These are phyloP conservation scores for Polypterus bichir DNA, from an alignment of 2,113 vertebrate species.

Conservation along the genomic window DNA sequence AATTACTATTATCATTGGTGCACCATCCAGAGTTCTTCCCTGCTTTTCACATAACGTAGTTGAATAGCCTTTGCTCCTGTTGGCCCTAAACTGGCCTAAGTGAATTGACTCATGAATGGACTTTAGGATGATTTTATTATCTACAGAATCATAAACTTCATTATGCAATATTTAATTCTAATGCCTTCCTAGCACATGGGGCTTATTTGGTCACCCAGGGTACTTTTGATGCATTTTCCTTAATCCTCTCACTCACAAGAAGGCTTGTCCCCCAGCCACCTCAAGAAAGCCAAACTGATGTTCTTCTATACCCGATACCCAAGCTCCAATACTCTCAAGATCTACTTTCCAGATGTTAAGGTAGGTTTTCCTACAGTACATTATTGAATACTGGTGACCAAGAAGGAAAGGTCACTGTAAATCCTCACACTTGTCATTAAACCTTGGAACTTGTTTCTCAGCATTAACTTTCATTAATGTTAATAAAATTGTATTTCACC, in stretches of 20 bases:
- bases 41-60: too few relatives aligned
- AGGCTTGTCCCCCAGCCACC: constrained; percentile 91
- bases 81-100: too few relatives aligned
- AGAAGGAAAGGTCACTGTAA: too few relatives aligned
- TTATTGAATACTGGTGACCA: too few relatives aligned
- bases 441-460: too few relatives aligned
- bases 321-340: constrained; percentile 97
- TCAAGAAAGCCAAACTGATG: constrained; percentile 99
- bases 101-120: too few relatives aligned
- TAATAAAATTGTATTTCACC: too few relatives aligned
- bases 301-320: constrained; percentile 97
- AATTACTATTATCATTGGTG: too few relatives aligned
- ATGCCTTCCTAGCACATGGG: not conserved
- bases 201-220: not conserved
- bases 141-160: not conserved
- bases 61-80: too few relatives aligned
- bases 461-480: too few relatives aligned
- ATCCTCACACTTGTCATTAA: too few relatives aligned
- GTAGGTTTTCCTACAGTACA: constrained; percentile 37
- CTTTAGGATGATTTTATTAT: not conserved
- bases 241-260: constrained; percentile 74
- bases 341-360: constrained; percentile 97
- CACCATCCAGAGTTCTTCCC: too few relatives aligned
- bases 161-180: not conserved
- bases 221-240: constrained; percentile 38